Evolutionary conservation across 2,797 vertebrate species (phyloP).

Genomic region (Molossus molossus): DNA sequence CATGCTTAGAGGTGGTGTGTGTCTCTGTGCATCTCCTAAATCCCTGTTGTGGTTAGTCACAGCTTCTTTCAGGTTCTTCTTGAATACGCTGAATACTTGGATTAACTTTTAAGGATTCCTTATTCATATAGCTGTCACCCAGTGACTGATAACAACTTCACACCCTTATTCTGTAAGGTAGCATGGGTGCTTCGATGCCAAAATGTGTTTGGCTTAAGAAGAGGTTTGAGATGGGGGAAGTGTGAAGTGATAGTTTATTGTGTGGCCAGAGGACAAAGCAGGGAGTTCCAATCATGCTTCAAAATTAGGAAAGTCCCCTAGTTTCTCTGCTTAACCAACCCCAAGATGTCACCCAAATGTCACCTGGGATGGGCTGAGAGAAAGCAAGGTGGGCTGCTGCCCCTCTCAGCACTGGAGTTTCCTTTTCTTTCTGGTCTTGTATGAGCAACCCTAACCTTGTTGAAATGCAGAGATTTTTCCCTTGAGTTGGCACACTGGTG

Average conservation of each 20-base stretch:
- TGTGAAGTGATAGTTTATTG: background rate
- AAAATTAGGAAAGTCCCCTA: background rate
- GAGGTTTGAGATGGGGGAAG: background rate
- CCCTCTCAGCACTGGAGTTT: background rate
- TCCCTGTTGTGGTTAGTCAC: background rate
- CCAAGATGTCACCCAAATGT: background rate
- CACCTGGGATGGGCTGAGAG: background rate
- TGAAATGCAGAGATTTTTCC: background rate
- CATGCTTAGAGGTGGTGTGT: background rate
- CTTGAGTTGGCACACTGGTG: background rate
- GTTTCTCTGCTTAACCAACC: background rate
- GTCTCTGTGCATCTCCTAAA: background rate
- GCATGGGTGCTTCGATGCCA: background rate
- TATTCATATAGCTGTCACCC: background rate
- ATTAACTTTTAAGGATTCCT: background rate
- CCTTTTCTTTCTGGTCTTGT: constrained; percentile 23
- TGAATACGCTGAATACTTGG: background rate
- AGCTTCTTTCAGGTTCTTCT: constrained; percentile 31
- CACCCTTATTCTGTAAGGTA: background rate
- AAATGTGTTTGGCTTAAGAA: constrained; percentile 43
- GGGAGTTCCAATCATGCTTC: background rate
- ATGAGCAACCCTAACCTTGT: background rate
- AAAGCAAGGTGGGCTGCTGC: background rate
- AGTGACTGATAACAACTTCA: background rate
- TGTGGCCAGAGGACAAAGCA: background rate